Percentiles rank a stretch among this genome's conserved stretches.
These are phyloP conservation scores for Cranoglanis bouderius DNA, from an alignment of 2,113 vertebrate genomes.

Conservation along the genomic window DNA sequence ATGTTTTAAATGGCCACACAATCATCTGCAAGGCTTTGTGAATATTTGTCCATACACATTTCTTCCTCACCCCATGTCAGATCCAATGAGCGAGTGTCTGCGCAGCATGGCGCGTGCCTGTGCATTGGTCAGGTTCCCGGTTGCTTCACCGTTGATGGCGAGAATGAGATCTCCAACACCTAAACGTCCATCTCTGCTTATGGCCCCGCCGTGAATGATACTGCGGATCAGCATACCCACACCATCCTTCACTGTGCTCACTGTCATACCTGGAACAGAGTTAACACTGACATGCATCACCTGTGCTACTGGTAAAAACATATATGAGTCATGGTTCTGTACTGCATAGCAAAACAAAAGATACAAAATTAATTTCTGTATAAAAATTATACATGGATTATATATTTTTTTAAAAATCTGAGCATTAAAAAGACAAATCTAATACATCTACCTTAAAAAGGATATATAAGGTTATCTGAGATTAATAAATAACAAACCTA, in stretches of 20 bases:
- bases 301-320: neutral
- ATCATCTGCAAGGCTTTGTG: neutral
- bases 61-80: conserved; percentile 85
- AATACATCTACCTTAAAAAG: neutral
- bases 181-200: conserved; percentile 90
- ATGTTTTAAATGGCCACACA: neutral
- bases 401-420: too few relatives aligned
- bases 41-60: neutral
- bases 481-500: conserved; percentile 77
- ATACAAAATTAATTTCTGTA: neutral
- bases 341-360: neutral
- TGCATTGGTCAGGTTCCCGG: conserved; percentile 83
- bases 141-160: conserved; percentile 89
- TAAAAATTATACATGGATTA: neutral
- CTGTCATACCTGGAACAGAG: conserved; percentile 86
- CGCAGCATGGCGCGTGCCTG: conserved; percentile 92
- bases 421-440: neutral
- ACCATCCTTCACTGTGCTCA: conserved; percentile 89
- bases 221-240: conserved; percentile 92
- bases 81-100: conserved; percentile 89
- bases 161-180: conserved; percentile 90
- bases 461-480: neutral
- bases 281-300: neutral
- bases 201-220: conserved; percentile 90
- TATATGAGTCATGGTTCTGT: too few relatives aligned